Conservation (phyloP, 1,140 invertebrate species). For the Mycetomoellerius zeteki region DNA sequence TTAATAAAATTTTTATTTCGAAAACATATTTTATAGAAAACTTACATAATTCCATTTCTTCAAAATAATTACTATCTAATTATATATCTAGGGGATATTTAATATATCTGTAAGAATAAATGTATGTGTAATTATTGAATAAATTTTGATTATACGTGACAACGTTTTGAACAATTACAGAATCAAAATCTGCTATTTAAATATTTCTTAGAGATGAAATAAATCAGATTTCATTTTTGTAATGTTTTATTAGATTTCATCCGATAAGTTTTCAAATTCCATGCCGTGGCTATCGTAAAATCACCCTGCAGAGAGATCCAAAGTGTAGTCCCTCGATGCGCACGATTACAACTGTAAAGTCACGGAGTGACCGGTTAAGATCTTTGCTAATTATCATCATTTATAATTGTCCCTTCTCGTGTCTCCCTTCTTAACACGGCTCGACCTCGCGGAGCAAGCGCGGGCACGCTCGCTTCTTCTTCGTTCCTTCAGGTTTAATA, state of each 20-base stretch:
- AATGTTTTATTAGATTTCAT: constrained; percentile 17
- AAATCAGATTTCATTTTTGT: constrained; percentile 26
- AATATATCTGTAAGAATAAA: no score
- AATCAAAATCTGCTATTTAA: neutral
- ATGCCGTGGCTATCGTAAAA: constrained; percentile 38
- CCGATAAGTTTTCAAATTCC: constrained; percentile 57
- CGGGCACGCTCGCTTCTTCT: constrained; percentile 61
- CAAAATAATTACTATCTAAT: neutral
- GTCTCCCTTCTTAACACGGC: constrained; percentile 51
- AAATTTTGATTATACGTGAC: neutral
- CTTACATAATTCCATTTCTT: neutral
- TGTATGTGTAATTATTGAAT: no score
- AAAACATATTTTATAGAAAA: neutral
- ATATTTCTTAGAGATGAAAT: neutral
- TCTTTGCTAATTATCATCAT: constrained; percentile 85
- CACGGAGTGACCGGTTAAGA: constrained; percentile 83
- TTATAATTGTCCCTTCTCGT: constrained; percentile 82
- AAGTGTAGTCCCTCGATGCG: constrained; percentile 48
- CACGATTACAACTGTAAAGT: constrained; percentile 74
- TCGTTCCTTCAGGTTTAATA: constrained; percentile 82
- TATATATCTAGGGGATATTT: no score
- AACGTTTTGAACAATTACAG: neutral
- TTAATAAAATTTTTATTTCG: neutral
- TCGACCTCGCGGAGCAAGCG: constrained; percentile 51
- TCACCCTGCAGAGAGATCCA: constrained; percentile 45